Base-by-base conservation (phyloP, 2,113 vertebrate genomes). In the Cygnus atratus region DNA sequence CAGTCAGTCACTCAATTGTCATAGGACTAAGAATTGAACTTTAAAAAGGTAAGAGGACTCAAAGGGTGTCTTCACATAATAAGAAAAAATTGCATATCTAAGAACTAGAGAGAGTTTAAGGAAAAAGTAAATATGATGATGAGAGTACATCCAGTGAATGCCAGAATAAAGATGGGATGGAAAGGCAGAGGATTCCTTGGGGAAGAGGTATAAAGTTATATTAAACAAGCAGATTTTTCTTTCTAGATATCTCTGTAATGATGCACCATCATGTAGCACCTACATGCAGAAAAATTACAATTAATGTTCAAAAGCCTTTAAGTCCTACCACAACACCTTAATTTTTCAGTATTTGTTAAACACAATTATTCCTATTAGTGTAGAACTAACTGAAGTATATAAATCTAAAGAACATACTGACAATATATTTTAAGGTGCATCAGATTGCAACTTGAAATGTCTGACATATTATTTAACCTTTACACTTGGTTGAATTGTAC, bases 391-490 rank as follows among this genome's bases (percentile, higher is more conserved):
- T 52, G 6, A 74, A 76, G 25, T 73, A 82, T 0, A 63, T 48
- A 95, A 52, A 85, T 43, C 8, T 46, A 37, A 87, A 58, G 10
- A 82, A 66, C 59, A 88, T 50, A 13, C 22, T 58, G 76, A 37
- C 24, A 81, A 83, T 24, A 14, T 17, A 80, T 22, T 29, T 6
- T 24, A 83, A 94, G 24, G 5, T 67, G 25, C 2, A 2, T 29
- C 14, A 52, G 52, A 78, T 90, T 90, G 93, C 68, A 93, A 26
- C 13, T 28, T 67, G 41, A 95, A 86, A 83, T 39, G 28, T 22
- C 63, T 63, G 81, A 95, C 59, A 77, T 85, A 77, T 77, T 90
- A 46, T 52, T 87, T 72, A 79, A 91, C 71, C 78, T 93, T 96
- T 66, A 87, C 14, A 74, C 50, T 58, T 80, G 46, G 44, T 31